These are phyloP conservation scores for Carassius gibelio DNA, from an alignment of 2,113 vertebrate genomes.

Conservation along the genomic window DNA sequence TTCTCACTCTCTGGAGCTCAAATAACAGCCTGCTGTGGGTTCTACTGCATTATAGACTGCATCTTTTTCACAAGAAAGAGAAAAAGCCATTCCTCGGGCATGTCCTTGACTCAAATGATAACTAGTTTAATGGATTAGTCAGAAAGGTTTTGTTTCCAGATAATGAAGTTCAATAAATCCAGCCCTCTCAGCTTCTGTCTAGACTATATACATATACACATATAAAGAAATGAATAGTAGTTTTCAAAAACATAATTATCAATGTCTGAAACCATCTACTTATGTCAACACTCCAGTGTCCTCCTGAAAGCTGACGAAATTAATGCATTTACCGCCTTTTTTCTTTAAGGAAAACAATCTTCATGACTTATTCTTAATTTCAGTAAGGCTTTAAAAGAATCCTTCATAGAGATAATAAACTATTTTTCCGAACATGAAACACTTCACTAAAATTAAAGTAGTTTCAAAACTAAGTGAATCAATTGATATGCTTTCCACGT, in stretches of 20 bases:
- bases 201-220: no score
- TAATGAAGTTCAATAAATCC: neutral
- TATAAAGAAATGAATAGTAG: no score
- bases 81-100: neutral
- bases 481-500: neutral
- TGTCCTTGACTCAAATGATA: neutral
- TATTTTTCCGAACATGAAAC: neutral
- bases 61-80: neutral
- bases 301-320: neutral
- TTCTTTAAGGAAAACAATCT: neutral
- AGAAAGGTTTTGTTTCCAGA: neutral
- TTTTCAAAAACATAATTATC: no score
- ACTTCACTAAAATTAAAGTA: neutral
- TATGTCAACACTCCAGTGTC: neutral
- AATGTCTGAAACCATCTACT: neutral
- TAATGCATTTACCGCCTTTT: neutral
- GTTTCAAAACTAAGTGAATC: constrained; percentile 10
- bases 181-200: neutral
- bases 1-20: neutral
- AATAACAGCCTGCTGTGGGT: constrained; percentile 26
- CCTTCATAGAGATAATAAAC: neutral
- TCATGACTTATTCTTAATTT: no score
- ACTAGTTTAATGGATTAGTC: neutral
- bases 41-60: neutral
- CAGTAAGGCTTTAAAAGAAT: neutral